Conservation (phyloP, 1,140 invertebrate species). For the Cheumatopsyche charites region DNA sequence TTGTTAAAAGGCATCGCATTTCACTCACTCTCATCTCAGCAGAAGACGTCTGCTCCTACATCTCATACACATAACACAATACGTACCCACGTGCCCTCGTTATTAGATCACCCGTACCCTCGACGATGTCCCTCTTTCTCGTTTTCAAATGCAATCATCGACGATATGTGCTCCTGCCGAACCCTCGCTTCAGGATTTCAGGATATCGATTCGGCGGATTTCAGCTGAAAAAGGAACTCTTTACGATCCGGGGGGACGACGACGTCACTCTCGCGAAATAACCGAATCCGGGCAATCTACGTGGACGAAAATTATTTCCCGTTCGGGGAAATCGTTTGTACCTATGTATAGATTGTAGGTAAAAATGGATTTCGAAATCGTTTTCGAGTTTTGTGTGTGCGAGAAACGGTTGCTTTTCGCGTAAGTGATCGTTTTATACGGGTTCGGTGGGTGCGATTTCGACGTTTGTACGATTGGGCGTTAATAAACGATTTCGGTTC, state of each 20-base stretch:
- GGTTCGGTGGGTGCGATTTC: no score
- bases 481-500: no score
- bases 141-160: neutral
- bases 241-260: neutral
- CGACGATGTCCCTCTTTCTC: neutral
- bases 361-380: no score
- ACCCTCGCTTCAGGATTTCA: conserved; percentile 1
- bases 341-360: no score
- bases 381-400: no score
- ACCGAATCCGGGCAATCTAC: neutral
- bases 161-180: neutral
- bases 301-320: no score
- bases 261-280: conserved; percentile 1
- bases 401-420: no score
- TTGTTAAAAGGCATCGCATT: neutral
- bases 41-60: no score
- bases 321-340: no score
- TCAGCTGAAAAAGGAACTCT: neutral
- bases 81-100: conserved; percentile 7
- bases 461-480: no score
- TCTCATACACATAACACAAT: no score
- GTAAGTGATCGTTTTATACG: no score
- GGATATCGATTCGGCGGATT: conserved; percentile 22
- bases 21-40: neutral
- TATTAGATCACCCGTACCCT: conserved; percentile 10